These are phyloP conservation scores for Oppia nitens DNA, from an alignment of 1,140 invertebrate genomes.

Conservation along the genomic window DNA sequence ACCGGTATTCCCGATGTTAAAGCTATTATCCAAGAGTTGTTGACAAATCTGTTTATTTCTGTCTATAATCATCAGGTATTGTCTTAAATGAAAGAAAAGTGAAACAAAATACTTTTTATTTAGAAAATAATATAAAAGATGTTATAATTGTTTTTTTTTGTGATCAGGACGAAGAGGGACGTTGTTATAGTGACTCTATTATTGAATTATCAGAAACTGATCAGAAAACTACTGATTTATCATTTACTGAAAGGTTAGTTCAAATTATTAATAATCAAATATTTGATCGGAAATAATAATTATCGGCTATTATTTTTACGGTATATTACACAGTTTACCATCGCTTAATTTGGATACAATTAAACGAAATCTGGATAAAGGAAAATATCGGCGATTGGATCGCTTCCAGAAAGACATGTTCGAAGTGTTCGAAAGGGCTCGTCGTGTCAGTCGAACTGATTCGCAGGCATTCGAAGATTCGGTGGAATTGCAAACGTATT, in stretches of 20 bases:
- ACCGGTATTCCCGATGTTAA: slow-evolving; percentile 73
- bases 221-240: slow-evolving; percentile 24
- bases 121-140: background rate
- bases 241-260: too few species aligned
- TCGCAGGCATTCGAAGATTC: slow-evolving; percentile 83
- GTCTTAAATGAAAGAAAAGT: too few species aligned
- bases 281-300: too few species aligned
- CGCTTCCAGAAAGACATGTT: slow-evolving; percentile 94
- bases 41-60: slow-evolving; percentile 77
- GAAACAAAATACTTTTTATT: background rate
- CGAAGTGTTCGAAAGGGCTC: slow-evolving; percentile 71
- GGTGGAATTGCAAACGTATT: slow-evolving; percentile 79
- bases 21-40: slow-evolving; percentile 70
- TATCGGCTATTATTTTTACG: too few species aligned
- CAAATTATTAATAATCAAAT: too few species aligned
- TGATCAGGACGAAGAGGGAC: slow-evolving; percentile 72
- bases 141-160: background rate
- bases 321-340: too few species aligned
- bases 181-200: slow-evolving; percentile 90
- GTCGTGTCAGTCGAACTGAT: slow-evolving; percentile 67
- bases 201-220: slow-evolving; percentile 79
- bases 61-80: slow-evolving; percentile 64
- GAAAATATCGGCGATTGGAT: slow-evolving; percentile 78
- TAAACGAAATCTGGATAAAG: slow-evolving; percentile 38
- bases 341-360: slow-evolving; percentile 35